Evolutionary conservation across 2,888 invertebrate species (phyloP), one percentile per base, ranked within the genome.

Genomic region (Apamea monoglypha): DNA sequence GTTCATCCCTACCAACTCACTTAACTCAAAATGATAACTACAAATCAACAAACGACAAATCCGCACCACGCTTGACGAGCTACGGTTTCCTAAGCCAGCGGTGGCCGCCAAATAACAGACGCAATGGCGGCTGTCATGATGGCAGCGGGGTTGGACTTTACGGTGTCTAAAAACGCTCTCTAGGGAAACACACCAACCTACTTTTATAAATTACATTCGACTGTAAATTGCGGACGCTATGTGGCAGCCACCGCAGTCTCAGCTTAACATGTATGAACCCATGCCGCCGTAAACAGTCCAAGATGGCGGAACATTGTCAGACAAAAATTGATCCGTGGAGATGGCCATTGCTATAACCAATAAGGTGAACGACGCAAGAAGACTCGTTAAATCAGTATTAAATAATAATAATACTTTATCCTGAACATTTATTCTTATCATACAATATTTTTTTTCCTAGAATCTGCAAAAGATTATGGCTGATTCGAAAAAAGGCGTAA

Each of bases 381-480:
- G 36, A n/a, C 16, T 32, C 29, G 8, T 3, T 36, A 50, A 69
- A 8, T 7, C 25, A 56, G 1, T 50, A 66, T 29, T 47, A 7
- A 68, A 74, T 80, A 74, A 47, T 50, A 69, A 44, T 44, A 50
- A 75, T 8, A 32, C 32, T 1, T 67, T 75, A 59, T 82, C 18
- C 18, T 56, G 44, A 61, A 53, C n/a, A 10, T 83, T 16, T 29
- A 59, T 66, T 81, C 5, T 16, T 16, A 16, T 6, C 25, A 29
- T 18, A 68, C 10, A 64, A 69, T 18, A 44, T 16, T 36, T 32
- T 25, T 53, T 74, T 68, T 83, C 80, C 25, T 87, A 95, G 95
- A 92, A 95, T 71, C 82, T 97, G 6, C 89, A 95, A 87, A 92
- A 93, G 40, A 91, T 96, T 40, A 88, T 97, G 88, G 94, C 96